phyloP scores from a whole-genome alignment of 2,113 vertebrate species.

The Puffinus mauretanicus region DNA sequence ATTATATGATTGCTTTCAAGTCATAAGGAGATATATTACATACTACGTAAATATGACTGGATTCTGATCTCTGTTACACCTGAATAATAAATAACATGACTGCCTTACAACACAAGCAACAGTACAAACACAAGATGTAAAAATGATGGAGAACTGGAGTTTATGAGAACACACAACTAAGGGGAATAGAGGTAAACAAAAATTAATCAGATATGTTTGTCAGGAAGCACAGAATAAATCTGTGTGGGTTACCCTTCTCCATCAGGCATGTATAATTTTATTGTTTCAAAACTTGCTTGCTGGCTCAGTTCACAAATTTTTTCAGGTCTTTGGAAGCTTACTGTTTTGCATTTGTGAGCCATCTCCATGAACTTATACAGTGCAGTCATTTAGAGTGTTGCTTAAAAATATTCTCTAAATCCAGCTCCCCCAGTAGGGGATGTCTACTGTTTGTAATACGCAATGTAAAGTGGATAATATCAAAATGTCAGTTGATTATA shows the following conservation, averaged over 20 bases:
- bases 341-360: not conserved
- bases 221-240: not conserved
- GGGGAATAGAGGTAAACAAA: not conserved
- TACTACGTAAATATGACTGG: not conserved
- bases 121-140: not conserved
- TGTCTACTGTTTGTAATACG: not conserved
- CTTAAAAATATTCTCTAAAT: not conserved
- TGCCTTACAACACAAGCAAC: not conserved
- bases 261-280: not conserved
- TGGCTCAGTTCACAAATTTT: not conserved
- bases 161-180: slow-evolving; percentile 15
- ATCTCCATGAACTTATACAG: not conserved
- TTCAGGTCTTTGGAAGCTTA: not conserved
- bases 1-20: not conserved
- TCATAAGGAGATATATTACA: not conserved
- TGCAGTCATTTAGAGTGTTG: not conserved
- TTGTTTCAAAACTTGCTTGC: not conserved
- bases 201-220: slow-evolving; percentile 16
- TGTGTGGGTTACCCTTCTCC: not conserved
- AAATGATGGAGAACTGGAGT: slow-evolving; percentile 11
- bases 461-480: not conserved
- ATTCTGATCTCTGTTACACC: not conserved
- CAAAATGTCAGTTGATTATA: not conserved
- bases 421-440: not conserved
- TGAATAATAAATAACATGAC: slow-evolving; percentile 1